Evolutionary conservation across 2,888 invertebrate species (phyloP), one percentile per base, ranked within the genome.

Genomic region (Quadroppia sp.): DNA sequence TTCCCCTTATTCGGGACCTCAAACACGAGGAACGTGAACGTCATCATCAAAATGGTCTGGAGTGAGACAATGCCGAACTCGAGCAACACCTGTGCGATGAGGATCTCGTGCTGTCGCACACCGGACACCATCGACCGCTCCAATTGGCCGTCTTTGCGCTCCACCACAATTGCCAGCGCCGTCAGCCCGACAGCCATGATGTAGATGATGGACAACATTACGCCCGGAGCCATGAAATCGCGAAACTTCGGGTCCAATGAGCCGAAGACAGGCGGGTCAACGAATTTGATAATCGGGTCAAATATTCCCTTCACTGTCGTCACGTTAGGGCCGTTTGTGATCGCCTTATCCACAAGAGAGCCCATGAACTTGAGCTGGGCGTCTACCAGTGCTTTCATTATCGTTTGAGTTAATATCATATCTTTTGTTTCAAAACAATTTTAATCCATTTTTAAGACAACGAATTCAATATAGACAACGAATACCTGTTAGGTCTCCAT

Each of bases 61-160:
- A 94, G 94, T 78, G 91, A 89, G 91, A 96, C 93, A 30, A 95
- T 92, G 76, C 94, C 90, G 83, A 95, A 93, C 86, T 96, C 95
- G 0, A 94, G 94, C 71, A 92, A 87, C 74, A 96, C 92, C 84
- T 95, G 95, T 0, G 94, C 92, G 83, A 94, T 89, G 78, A 96
- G 87, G 80, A 96, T 90, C 86, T 96, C 95, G 4, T 89, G 89
- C 0, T 94, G 91, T 0, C 90, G 88, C 56, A 96, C 94, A 76
- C 95, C 94, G 50, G 95, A 93, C 45, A 94, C 94, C 89, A 93
- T 91, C 72, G 93, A 93, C 77, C 95, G 86, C 84, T 95, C 94
- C 79, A 95, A 83, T 42, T 94, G 85, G 2, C 95, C 93, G 81
- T 93, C 93, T 86, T 90, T 92, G 79, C 92, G 87, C 82, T 94